Base-by-base conservation (phyloP, 1,140 invertebrate species). In the Drosophila pallidifrons region DNA sequence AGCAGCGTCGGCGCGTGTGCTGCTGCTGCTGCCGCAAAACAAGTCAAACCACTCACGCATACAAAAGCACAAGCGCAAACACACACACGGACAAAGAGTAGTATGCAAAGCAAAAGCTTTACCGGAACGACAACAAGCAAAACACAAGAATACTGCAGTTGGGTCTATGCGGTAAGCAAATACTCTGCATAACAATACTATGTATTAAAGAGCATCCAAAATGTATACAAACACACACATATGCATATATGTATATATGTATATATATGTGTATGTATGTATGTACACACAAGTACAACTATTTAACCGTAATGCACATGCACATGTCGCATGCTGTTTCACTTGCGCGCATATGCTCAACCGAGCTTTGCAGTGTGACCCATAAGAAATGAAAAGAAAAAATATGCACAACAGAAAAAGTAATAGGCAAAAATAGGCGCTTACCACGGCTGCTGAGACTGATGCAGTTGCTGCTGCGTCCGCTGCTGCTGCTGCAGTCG, bases 31-130 rank as follows among this genome's bases (percentile, higher is more conserved):
- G 85, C 85, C 85, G 67, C 81, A 89, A 89, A 89, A 89, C 85
- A 90, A 89, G 85, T 89, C 85, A 89, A 89, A 89, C 85, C 85
- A 89, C 85, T 89, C 85, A 78, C 81, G 65, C 77, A 85, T 59
- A 81, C 82, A 54, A 16, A 41, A 54, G 25, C 47, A 16, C n/a
- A 20, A 15, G 60, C 54, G 63, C 41, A 73, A 16, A 58, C 61
- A 76, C 60, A 75, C 79, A 81, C 63, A 32, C 25, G 47, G 2
- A 38, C 66, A 74, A 61, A 65, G 25, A 70, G n/a, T 38, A 35
- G 16, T 35, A 57, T 57, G 54, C 54, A 57, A 61, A 66, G 49
- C 49, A 66, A 55, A 66, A 66, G 63, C 63, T 66, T 10, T 20
- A 55, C 35, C 49, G 61, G 51, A 43, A 43, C 41, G 75, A 75